Evolutionary conservation across 2,797 vertebrate genomes (phyloP), one percentile per base, ranked within the genome.

Genomic region (Chloroceryle inda): DNA sequence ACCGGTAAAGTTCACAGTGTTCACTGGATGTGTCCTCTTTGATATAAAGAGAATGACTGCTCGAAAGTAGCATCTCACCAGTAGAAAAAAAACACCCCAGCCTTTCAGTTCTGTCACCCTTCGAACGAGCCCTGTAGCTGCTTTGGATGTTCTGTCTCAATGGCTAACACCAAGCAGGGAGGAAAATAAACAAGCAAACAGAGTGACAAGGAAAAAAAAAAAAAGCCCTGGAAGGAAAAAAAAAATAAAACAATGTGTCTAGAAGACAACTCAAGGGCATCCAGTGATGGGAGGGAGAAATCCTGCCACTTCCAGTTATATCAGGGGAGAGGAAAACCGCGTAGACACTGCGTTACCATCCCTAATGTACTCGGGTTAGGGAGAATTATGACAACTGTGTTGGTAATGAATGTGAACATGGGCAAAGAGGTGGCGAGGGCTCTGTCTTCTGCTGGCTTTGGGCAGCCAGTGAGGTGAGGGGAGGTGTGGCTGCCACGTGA

Each of bases 181-280:
- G 71, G 85, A 87, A 94, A 96, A 96, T 47, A 88, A 80, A 94
- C 69, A 73, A 75, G 92, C 63, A 47, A 89, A 82, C 42, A 69
- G 84, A 71, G 76, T 1, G 18, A 69, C 72, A 55, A 74, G 61
- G 18, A 5, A 4, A 78, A 23, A 5, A 4, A 75, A 83, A 61
- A 13, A n/a, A 72, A 90, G 52, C 53, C 71, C 93, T 52, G 64
- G 12, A 17, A 94, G 50, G 44, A 6, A 9, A 29, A 20, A 20
- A 27, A 20, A 22, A 19, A 27, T 52, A 56, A 74, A 22, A 31
- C 75, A 74, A 13, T 42, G 2, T 22, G 55, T 62, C 85, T 88
- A 71, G 93, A 29, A 97, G 96, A 94, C 92, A 90, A 86, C 56
- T 95, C 92, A 97, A 97, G 97, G 97, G 95, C 97, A 95, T 85